Evolutionary conservation across 2,888 invertebrate species (phyloP).

Genomic region (Rhabditoides inermis): DNA sequence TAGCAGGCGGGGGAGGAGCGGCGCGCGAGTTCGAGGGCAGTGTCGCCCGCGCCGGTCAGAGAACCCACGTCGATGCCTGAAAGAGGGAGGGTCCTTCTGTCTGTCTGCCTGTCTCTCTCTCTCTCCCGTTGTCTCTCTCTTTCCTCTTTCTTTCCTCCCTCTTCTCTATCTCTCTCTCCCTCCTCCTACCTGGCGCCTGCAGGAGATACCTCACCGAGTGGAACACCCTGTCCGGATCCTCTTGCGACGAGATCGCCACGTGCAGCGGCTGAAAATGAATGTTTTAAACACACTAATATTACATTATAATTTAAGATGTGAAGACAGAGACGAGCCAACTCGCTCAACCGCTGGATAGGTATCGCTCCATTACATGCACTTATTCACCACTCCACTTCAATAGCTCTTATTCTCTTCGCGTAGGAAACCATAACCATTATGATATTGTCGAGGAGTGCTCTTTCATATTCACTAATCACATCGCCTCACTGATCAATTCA

Average conservation of each 20-base stretch:
- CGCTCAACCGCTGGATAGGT: too few relatives aligned
- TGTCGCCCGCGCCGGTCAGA: constrained; percentile 41
- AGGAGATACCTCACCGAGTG: constrained; percentile 41
- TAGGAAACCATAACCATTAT: neutral
- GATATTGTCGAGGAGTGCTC: neutral
- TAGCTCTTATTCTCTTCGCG: neutral
- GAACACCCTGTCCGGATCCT: constrained; percentile 31
- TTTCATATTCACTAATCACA: too few relatives aligned
- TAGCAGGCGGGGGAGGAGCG: too few relatives aligned
- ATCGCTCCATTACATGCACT: too few relatives aligned
- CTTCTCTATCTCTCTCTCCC: neutral
- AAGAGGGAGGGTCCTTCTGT: neutral
- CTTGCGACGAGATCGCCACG: constrained; percentile 42
- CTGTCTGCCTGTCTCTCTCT: neutral
- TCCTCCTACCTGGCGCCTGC: constrained; percentile 37
- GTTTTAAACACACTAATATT: neutral
- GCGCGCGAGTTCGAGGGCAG: constrained; percentile 40
- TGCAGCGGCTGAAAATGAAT: constrained; percentile 30
- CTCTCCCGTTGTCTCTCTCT: neutral
- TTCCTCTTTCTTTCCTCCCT: neutral
- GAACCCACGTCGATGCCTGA: constrained; percentile 38
- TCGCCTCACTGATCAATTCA: too few relatives aligned
- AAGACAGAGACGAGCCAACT: too few relatives aligned
- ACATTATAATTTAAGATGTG: neutral
- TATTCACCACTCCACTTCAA: neutral